Evolutionary conservation across 2,113 vertebrate species (phyloP), one percentile per base, ranked within the genome.

Genomic region (Daubentonia madagascariensis): DNA sequence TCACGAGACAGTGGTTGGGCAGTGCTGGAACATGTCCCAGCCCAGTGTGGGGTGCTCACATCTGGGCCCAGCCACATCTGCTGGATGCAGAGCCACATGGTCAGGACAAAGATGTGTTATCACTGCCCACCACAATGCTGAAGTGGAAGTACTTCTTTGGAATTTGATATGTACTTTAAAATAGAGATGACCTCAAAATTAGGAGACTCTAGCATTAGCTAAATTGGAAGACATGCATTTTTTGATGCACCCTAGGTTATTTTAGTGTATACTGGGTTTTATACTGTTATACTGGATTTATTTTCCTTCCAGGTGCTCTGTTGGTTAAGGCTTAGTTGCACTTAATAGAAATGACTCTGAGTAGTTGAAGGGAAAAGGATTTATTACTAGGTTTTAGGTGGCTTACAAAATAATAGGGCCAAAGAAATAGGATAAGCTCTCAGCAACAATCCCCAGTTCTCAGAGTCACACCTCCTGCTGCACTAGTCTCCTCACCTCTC

Each of bases 311-410:
- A 6, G 48, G 37, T 85, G 52, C 43, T 79, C 45, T 68, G 75
- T 83, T 86, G 85, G 72, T 89, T 94, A 89, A 94, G 48, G 78
- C 67, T 97, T 84, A 91, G 81, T n/a, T 79, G 48, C 57, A 96
- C 18, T 85, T 89, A 79, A 35, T 70, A 83, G 73, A 96, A 93
- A 93, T 43, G 93, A 91, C 30, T 57, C 54, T 18, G 52, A 32
- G 16, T 48, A 90, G 50, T 45, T 81, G 85, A 88, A 92, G 45
- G 61, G 57, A 88, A 79, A 78, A 3, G 67, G 30, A 91, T 96
- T 93, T 97, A 89, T 89, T 30, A 45, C 40, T 57, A 28, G 32
- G 35, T 83, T 50, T 96, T 91, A 81, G 48, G 85, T 89, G 50
- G 48, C 84, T 97, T 96, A 79, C 30, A 16, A 86, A 95, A 59